Evolutionary conservation across 1,140 invertebrate species (phyloP).

Genomic region (Eufriesea mexicana): DNA sequence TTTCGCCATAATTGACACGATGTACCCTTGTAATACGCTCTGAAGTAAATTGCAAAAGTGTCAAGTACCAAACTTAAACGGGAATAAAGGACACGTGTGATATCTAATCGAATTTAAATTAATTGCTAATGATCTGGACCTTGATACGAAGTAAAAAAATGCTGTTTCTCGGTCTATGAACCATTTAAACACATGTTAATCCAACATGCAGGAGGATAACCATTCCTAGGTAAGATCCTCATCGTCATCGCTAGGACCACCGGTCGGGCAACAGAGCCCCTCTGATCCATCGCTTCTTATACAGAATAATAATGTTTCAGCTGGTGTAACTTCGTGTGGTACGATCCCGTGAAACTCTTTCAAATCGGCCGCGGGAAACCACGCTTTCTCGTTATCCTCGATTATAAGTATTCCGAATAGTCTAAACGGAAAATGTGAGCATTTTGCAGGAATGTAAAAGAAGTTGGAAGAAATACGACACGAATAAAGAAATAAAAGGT

Average conservation of each 20-base stretch:
- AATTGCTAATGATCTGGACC: background rate
- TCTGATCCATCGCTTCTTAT: slow-evolving; percentile 91
- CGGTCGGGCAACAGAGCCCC: slow-evolving; percentile 91
- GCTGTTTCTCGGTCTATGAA: slow-evolving; percentile 53
- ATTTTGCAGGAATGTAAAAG: too few species aligned
- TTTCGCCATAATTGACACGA: slow-evolving; percentile 53
- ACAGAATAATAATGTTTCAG: slow-evolving; percentile 92
- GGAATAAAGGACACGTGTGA: background rate
- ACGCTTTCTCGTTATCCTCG: slow-evolving; percentile 94
- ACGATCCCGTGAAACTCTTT: slow-evolving; percentile 94
- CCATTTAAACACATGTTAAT: slow-evolving; percentile 47
- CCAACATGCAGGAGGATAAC: slow-evolving; percentile 30
- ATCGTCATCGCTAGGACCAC: slow-evolving; percentile 85
- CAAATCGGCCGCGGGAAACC: slow-evolving; percentile 94
- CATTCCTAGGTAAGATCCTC: slow-evolving; percentile 78
- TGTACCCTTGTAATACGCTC: background rate
- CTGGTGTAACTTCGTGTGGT: slow-evolving; percentile 89
- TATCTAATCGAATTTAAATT: background rate
- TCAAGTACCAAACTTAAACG: background rate
- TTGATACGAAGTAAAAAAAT: background rate
- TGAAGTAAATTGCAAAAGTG: background rate
- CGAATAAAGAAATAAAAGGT: too few species aligned
- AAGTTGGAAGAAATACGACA: background rate
- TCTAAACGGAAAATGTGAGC: slow-evolving; percentile 78
- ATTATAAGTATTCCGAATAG: slow-evolving; percentile 90